Base-by-base conservation (phyloP, 2,113 vertebrate species). In the Seriola quinqueradiata region DNA sequence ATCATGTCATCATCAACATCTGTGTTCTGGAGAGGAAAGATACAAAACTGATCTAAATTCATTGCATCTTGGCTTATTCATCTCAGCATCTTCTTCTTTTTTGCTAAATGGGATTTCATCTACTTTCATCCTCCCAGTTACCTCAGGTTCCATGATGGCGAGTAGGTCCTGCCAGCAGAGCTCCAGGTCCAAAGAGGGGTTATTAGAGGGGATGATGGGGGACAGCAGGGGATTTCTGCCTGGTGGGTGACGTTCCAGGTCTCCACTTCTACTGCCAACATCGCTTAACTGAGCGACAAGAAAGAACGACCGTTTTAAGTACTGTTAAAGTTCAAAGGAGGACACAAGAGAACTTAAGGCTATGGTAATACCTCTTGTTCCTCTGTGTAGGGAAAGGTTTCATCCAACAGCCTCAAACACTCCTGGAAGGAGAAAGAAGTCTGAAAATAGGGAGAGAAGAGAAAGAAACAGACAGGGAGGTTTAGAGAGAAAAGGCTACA, bases 121-220 rank as follows among this genome's bases (percentile, higher is more conserved):
- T 38, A 8, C 10, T 44, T 38, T 32, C 13, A 58, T 42, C 32
- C 32, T 34, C 6, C 40, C 21, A 58, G 23, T 84, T 32, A 99
- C 98, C 97, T 97, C 96, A 89, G 97, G 96, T 69, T 97, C 97
- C 96, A 99, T 97, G 86, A 99, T 96, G 63, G 96, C 96, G 93
- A 99, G 94, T 81, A 99, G 95, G 90, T 99, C 97, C 93, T 97
- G 97, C 98, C 98, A 99, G 85, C 97, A 96, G 81, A 97, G 96
- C 90, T 99, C 98, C 94, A 98, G 92, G 55, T 97, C 97, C 69
- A 96, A 92, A 25, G 96, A 89, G 0, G 95, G 88, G 83, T 95
- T 95, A 1, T 93, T 84, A 57, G 94, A 93, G 0, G 95, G 65
- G 52, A 96, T 88, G 28, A 95, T 88, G 17, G 96, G 93, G n/a